A percentile compares a stretch with the other conserved stretches of the same genome.
These are phyloP conservation scores for Neodon shergylaensis DNA, from an alignment of 2,113 vertebrate genomes.

Conservation along the genomic window DNA sequence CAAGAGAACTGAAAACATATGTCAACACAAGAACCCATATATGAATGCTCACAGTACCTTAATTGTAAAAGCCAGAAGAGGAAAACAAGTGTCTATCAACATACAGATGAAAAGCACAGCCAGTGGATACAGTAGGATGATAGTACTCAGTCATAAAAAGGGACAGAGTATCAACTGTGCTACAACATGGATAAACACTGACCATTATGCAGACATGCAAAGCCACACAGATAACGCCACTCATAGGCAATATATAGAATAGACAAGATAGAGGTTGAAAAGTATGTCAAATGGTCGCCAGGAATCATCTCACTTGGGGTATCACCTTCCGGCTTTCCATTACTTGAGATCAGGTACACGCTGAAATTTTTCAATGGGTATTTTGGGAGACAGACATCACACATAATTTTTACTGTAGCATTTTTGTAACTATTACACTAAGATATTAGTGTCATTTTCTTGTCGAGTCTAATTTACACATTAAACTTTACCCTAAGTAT, in stretches of 20 bases:
- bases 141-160: slow-evolving; percentile 21
- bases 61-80: not conserved
- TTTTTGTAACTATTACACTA: not conserved
- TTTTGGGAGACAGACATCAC: not conserved
- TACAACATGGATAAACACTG: not conserved
- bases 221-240: not conserved
- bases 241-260: not conserved
- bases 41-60: not conserved
- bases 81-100: not conserved
- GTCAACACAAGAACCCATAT: not conserved
- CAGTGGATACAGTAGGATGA: not conserved
- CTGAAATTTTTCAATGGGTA: not conserved
- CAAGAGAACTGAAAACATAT: slow-evolving; percentile 20
- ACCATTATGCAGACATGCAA: not conserved
- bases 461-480: not conserved
- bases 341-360: not conserved
- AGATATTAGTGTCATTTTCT: not conserved
- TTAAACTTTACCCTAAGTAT: not conserved
- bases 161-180: not conserved
- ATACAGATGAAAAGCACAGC: not conserved
- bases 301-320: accelerated
- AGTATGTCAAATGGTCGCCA: not conserved
- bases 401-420: not conserved
- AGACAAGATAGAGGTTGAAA: not conserved
- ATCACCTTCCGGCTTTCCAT: not conserved